Conservation (phyloP, 1,140 invertebrate species). For the Alviniconcha marisindica region DNA sequence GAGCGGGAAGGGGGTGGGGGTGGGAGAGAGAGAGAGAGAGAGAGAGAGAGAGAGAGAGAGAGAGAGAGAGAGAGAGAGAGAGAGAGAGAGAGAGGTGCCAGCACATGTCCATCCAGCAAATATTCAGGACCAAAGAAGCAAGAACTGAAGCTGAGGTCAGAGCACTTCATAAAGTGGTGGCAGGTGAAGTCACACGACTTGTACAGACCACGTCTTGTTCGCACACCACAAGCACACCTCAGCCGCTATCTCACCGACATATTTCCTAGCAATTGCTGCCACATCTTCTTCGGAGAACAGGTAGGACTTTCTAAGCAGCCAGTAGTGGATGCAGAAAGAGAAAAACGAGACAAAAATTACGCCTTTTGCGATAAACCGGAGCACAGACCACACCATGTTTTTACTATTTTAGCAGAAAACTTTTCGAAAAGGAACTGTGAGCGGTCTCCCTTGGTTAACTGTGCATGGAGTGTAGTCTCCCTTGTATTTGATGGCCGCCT, state of each 20-base stretch:
- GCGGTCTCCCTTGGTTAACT: not conserved
- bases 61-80: too few species aligned
- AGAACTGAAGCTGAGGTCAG: too few species aligned
- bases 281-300: conserved; percentile 58
- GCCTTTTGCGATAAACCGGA: conserved; percentile 46
- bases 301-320: conserved; percentile 62
- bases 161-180: too few species aligned
- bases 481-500: not conserved
- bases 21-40: too few species aligned
- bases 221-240: not conserved
- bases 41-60: too few species aligned
- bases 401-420: conserved; percentile 5
- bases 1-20: too few species aligned
- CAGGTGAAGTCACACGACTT: not conserved
- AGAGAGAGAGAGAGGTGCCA: too few species aligned
- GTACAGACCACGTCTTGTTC: not conserved
- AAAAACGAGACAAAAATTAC: conserved; percentile 47
- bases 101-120: too few species aligned
- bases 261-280: conserved; percentile 58
- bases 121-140: too few species aligned
- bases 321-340: conserved; percentile 62
- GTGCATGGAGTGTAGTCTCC: not conserved
- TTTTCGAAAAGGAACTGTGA: not conserved
- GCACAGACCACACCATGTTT: not conserved
- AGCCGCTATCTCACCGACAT: conserved; percentile 51